Percentiles rank a stretch among this genome's conserved stretches.
These are phyloP conservation scores for Cyphomyrmex costatus DNA, from an alignment of 1,140 invertebrate species.

Conservation along the genomic window DNA sequence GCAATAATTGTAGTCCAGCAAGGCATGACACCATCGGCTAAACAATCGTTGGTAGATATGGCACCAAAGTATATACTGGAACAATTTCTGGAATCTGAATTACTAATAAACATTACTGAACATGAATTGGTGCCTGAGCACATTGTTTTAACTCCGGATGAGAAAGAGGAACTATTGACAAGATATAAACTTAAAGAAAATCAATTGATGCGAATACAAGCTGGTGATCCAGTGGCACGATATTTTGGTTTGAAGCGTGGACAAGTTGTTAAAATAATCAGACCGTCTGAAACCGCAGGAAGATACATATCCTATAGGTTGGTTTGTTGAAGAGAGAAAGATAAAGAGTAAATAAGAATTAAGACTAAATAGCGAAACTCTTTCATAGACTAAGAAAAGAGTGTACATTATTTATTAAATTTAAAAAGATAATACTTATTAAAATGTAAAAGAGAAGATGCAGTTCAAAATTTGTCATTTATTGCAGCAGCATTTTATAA, in stretches of 20 bases:
- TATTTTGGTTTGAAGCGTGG: constrained; percentile 99
- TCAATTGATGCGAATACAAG: constrained; percentile 99
- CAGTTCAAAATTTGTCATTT: constrained; percentile 34
- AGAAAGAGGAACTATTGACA: constrained; percentile 97
- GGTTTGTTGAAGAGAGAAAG: constrained; percentile 91
- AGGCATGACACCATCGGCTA: constrained; percentile 99
- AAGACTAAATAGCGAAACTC: background rate
- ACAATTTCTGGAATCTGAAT: constrained; percentile 99
- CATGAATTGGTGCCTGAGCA: constrained; percentile 99
- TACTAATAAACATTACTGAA: constrained; percentile 99
- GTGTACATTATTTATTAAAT: constrained; percentile 1
- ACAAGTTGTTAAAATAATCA: constrained; percentile 99
- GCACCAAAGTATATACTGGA: constrained; percentile 99
- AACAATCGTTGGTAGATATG: constrained; percentile 99
- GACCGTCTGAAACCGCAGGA: constrained; percentile 99
- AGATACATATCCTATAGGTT: constrained; percentile 99
- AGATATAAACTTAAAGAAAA: constrained; percentile 99
- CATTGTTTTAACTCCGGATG: constrained; percentile 98
- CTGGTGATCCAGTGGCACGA: constrained; percentile 98
- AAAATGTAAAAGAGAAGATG: background rate
- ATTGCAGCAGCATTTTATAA: constrained; percentile 41
- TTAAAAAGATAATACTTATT: background rate
- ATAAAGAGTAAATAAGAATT: background rate
- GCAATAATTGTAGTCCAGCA: constrained; percentile 92
- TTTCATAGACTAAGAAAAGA: constrained; percentile 8